Conservation (phyloP, 2,888 invertebrate genomes). For the Ormyrus labotus region DNA sequence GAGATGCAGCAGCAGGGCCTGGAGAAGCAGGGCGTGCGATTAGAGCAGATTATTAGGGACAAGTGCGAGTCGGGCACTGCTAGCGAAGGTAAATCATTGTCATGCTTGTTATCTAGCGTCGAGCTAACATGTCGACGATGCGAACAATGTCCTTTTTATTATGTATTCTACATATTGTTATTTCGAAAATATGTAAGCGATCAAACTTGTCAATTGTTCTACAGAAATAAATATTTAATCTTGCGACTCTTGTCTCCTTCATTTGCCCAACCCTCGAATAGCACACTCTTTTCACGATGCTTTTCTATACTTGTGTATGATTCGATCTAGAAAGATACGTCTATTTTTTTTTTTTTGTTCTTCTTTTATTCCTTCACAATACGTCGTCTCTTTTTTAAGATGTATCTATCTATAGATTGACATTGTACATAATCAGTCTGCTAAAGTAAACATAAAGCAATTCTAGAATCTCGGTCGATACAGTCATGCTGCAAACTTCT, state of each 20-base stretch:
- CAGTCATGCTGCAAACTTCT: not conserved
- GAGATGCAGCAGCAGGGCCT: conserved; percentile 92
- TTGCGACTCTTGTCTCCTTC: conserved; percentile 29
- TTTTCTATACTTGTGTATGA: not conserved
- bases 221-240: conserved; percentile 42
- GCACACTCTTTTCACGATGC: conserved; percentile 21
- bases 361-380: not conserved
- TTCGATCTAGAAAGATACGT: not conserved
- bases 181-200: conserved; percentile 14
- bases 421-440: not conserved
- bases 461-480: not conserved
- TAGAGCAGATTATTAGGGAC: conserved; percentile 92
- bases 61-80: conserved; percentile 82
- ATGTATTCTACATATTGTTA: conserved; percentile 7
- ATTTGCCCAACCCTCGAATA: conserved; percentile 44
- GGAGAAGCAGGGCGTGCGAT: conserved; percentile 92
- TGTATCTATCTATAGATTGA: too few species aligned
- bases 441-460: not conserved
- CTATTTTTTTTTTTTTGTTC: not conserved
- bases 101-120: not conserved
- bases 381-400: too few species aligned
- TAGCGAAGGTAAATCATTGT: conserved; percentile 66
- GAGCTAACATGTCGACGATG: conserved; percentile 8
- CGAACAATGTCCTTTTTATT: conserved; percentile 7
- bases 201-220: conserved; percentile 38